Evolutionary conservation across 1,140 invertebrate species (phyloP), one percentile per base, ranked within the genome.

Genomic region (Ganaspis sp.): DNA sequence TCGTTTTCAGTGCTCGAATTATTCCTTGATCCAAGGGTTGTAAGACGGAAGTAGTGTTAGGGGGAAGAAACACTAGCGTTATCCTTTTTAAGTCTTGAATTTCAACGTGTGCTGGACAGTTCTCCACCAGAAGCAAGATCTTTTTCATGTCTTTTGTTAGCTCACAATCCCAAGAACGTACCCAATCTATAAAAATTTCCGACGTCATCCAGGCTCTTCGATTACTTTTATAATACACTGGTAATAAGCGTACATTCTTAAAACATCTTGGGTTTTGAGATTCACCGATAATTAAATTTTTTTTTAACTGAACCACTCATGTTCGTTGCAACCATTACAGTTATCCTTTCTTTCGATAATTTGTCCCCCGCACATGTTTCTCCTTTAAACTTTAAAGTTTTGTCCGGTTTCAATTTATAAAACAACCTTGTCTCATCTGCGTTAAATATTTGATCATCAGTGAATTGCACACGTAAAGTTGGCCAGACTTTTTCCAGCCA

Each of bases 311-410:
- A 40, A 40, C 38, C 6, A 40, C 38, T 40, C 38, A 40, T 40
- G 38, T 40, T 40, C 9, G 1, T 9, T 40, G 38, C 38, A 40
- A 40, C 6, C 38, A 40, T 40, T 11, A 40, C 38, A 40, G 38
- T 40, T 2, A 40, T 40, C 1, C 6, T 40, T 40, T 40, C 38
- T 40, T 45, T 45, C 42, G 8, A 45, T 4, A 45, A 4, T 4
- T 45, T 45, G 1, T 1, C 42, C 12, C 11, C 11, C 8, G 42
- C 42, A 45, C 42, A 45, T 45, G 11, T 45, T 45, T 75, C 70
- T n/a, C 26, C 19, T 12, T 34, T 75, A n/a, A 64, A 76, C 23
- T 49, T 74, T 69, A 15, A 69, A 78, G 26, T 79, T 58, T 34
- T 73, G 26, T 23, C 3, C n/a, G 12, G 11, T 45, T 11, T 45